Base-by-base conservation (phyloP, 1,140 invertebrate species). In the Pogonomyrmex barbatus region DNA sequence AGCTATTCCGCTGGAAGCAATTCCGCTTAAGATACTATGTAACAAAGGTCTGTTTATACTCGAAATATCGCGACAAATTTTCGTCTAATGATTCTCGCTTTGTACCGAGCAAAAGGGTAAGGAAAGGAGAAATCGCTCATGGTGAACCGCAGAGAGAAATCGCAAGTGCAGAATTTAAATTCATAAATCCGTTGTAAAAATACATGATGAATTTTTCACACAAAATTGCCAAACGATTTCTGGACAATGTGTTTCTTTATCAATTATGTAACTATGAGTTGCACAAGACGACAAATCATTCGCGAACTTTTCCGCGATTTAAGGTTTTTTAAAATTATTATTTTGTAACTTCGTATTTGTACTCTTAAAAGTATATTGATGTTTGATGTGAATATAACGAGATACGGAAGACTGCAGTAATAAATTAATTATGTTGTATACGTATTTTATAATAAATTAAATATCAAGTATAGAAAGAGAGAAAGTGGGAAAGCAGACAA, bases 11-110 rank as follows among this genome's bases (percentile, higher is more conserved):
- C 79, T 60, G 33, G 30, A 30, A 60, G 54, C 36, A 24, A 83
- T 73, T 83, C 68, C 68, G 70, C 8, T 75, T 60, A 73, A 83
- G 68, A 83, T 75, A 30, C 63, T 14, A 14, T 12, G n/a, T 75
- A 62, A 83, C 79, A 83, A 83, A 75, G 42, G 54, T 75, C 79
- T 83, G 56, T 83, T 83, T 83, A 83, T 62, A 83, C 14, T 75
- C 68, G 45, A 83, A 83, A 83, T 83, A 83, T 83, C 79, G 33
- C 9, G 79, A 75, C 30, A 73, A 75, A 60, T 75, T 73, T 60
- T 83, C 54, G 54, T 50, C n/a, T 17, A 62, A 8, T 56, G 30
- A 60, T 81, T 56, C 36, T 60, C 56, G 33, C 54, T 83, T 65
- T 45, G 33, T 45, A 82, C 60, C 42, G 33, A 39, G 12, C 17